Conservation (phyloP, 2,888 invertebrate species). For the Rotaria macrura region DNA sequence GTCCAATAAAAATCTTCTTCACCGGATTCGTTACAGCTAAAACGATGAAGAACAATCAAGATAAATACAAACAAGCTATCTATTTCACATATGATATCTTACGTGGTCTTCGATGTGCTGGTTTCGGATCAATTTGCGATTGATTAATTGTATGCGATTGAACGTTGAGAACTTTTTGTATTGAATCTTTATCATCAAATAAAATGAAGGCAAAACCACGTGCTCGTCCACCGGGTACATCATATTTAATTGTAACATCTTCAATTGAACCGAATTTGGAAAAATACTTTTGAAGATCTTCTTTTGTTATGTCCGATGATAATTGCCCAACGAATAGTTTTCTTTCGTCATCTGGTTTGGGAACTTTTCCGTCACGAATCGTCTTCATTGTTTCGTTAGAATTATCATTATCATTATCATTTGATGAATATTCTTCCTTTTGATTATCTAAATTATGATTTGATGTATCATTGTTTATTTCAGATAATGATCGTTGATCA, state of each 20-base stretch:
- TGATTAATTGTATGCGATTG: not conserved
- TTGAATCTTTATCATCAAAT: slow-evolving; percentile 10
- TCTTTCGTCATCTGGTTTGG: slow-evolving; percentile 18
- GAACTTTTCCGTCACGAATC: not conserved
- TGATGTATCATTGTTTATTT: not conserved
- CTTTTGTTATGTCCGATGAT: slow-evolving; percentile 15
- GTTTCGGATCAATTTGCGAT: slow-evolving; percentile 16
- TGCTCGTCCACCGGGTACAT: slow-evolving; percentile 19
- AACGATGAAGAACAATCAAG: too few relatives aligned
- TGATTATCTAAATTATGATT: not conserved
- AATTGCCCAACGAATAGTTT: slow-evolving; percentile 15
- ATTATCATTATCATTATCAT: not conserved
- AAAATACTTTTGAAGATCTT: slow-evolving; percentile 8
- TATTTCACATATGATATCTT: not conserved
- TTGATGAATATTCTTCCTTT: not conserved
- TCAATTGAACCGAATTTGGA: not conserved
- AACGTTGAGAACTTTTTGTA: not conserved
- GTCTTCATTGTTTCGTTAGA: not conserved
- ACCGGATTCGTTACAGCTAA: slow-evolving; percentile 19
- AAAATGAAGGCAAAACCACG: slow-evolving; percentile 18
- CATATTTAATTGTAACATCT: slow-evolving; percentile 19
- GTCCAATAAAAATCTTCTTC: slow-evolving; percentile 16
- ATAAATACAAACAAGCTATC: not conserved
- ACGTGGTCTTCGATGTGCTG: slow-evolving; percentile 17
- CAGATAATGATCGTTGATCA: not conserved